A percentile compares a stretch with the other conserved stretches of the same genome.
These are phyloP conservation scores for Dryadula phaetusa DNA, from an alignment of 2,888 invertebrate genomes.

Conservation along the genomic window DNA sequence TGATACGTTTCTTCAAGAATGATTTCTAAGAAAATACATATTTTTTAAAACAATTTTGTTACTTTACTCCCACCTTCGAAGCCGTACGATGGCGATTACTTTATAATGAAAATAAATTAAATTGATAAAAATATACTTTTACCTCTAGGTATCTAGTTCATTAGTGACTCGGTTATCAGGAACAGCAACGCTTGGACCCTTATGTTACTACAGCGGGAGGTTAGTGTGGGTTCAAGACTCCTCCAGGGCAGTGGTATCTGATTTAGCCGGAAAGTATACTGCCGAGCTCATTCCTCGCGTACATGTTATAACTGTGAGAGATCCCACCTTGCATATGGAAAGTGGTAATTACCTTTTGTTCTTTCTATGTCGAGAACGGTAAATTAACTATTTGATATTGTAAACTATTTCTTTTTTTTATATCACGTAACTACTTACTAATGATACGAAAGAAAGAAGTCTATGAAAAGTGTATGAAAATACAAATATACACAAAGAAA, in stretches of 20 bases:
- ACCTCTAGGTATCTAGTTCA: constrained; percentile 70
- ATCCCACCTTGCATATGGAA: constrained; percentile 86
- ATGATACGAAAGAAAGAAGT: too few relatives aligned
- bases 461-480: too few relatives aligned
- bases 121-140: not conserved
- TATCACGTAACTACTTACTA: too few relatives aligned
- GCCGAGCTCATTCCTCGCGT: constrained; percentile 87
- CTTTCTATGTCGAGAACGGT: not conserved
- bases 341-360: constrained; percentile 73
- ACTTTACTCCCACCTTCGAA: too few relatives aligned
- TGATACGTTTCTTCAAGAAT: too few relatives aligned
- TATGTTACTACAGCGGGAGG: constrained; percentile 92
- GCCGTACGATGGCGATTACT: too few relatives aligned
- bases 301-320: constrained; percentile 89
- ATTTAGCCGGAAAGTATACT: constrained; percentile 90
- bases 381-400: too few relatives aligned
- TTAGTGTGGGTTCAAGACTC: constrained; percentile 93
- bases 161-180: constrained; percentile 70
- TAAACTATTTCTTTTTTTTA: too few relatives aligned
- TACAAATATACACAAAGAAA: too few relatives aligned
- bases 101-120: not conserved
- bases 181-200: constrained; percentile 86
- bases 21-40: too few relatives aligned
- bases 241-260: constrained; percentile 89
- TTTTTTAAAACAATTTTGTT: too few relatives aligned